phyloP scores from a whole-genome alignment of 2,888 invertebrate species.

The Nomada fabriciana region DNA sequence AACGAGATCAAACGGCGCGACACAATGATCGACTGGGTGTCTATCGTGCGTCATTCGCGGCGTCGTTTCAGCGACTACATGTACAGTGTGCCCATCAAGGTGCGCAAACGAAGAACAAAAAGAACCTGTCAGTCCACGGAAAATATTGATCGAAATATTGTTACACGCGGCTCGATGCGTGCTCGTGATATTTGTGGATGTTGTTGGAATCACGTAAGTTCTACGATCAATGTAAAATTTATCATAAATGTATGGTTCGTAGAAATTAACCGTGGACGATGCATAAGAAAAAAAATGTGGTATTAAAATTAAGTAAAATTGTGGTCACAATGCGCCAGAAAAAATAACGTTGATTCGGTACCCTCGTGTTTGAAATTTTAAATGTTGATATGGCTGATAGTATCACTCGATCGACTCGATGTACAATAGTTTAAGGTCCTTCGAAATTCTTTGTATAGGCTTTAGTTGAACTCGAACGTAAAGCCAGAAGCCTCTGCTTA shows the following conservation, averaged over 20 bases:
- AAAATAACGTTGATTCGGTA: conserved; percentile 9
- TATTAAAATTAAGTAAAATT: neutral
- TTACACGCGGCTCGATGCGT: conserved; percentile 23
- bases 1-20: conserved; percentile 16
- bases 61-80: conserved; percentile 90
- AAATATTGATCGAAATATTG: conserved; percentile 38
- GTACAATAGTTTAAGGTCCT: conserved; percentile 13
- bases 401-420: neutral
- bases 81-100: conserved; percentile 88
- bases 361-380: conserved; percentile 2
- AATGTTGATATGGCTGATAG: neutral
- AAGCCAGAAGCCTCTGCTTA: conserved; percentile 31
- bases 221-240: neutral
- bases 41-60: conserved; percentile 90
- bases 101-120: conserved; percentile 86
- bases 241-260: too few species aligned
- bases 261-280: neutral
- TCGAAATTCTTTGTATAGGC: conserved; percentile 24
- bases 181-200: conserved; percentile 65
- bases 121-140: conserved; percentile 53
- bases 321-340: too few species aligned
- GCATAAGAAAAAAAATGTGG: too few species aligned
- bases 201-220: conserved; percentile 76
- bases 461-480: conserved; percentile 23
- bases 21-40: conserved; percentile 91